These are phyloP conservation scores for Phortica okadai DNA, from an alignment of 2,888 invertebrate genomes.

Conservation along the genomic window DNA sequence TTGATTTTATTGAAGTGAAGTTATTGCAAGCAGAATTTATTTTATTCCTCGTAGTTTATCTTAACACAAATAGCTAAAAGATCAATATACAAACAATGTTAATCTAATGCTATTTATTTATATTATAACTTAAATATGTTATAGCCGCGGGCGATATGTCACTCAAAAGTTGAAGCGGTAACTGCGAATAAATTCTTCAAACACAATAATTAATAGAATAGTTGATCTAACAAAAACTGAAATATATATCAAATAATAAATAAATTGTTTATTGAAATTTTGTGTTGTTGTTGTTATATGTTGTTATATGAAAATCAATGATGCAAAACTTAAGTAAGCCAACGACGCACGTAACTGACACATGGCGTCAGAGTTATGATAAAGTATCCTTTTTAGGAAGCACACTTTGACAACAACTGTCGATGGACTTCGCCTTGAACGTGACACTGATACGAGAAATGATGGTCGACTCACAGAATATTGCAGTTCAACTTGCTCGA, in stretches of 20 bases:
- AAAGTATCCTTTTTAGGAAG: background rate
- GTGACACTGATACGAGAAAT: conserved; percentile 2
- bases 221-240: background rate
- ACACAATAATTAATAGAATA: too few species aligned
- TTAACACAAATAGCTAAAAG: too few species aligned
- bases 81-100: background rate
- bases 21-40: background rate
- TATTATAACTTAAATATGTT: too few species aligned
- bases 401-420: background rate
- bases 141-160: too few species aligned
- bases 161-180: too few species aligned
- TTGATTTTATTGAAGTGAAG: conserved; percentile 6
- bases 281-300: background rate
- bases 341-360: conserved; percentile 8
- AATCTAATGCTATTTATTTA: background rate
- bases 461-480: background rate
- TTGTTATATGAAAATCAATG: too few species aligned
- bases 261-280: background rate
- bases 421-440: background rate
- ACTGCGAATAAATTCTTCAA: too few species aligned
- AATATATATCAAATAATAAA: background rate
- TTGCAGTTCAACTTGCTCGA: background rate
- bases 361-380: conserved; percentile 14
- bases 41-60: too few species aligned
- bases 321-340: too few species aligned